Base-by-base conservation (phyloP, 2,888 invertebrate species). In the Malthinus flaveolus region DNA sequence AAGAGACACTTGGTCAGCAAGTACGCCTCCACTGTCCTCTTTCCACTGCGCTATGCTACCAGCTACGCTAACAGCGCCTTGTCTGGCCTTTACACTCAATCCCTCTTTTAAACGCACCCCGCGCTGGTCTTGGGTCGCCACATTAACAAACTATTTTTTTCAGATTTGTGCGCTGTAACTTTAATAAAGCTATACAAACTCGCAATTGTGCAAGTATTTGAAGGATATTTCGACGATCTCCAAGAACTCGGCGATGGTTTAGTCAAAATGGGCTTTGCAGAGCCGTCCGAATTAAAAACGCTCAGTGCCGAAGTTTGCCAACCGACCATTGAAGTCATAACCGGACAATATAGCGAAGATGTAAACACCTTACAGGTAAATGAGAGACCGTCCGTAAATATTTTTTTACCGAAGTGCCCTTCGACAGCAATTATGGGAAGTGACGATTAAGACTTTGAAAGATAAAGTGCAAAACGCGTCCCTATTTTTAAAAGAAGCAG, bases 141-240 rank as follows among this genome's bases (percentile, higher is more conserved):
- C n/a, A n/a, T n/a, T n/a, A 32, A 31, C 32, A 8, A 13, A 37
- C 37, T 34, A 9, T 15, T 33, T 11, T 11, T 7, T 60, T 35
- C 48, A 69, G 74, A 73, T 55, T 31, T 35, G 39, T 63, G 59
- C 32, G 68, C 73, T 3, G 66, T 65, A 48, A 69, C 68, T 50
- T 55, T 74, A 11, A 66, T 72, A 7, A 44, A 35, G 1, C 48
- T 64, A 32, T 73, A 71, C 55, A 73, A 70, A 57, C 56, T 63
- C 32, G 67, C 69, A 3, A 66, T 71, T 5, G 65, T 69, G 1
- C 51, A 69, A 48, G 61, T 73, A 11, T 74, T 71, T 56, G 65
- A 72, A 37, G 62, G 72, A 53, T 72, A 69, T 49, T 70, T 74
- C 44, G 62, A 66, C 0, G 71, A 71, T 36, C 39, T 74, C 1